These are phyloP conservation scores for Sardinella longiceps DNA, from an alignment of 2,797 vertebrate species.

Conservation along the genomic window DNA sequence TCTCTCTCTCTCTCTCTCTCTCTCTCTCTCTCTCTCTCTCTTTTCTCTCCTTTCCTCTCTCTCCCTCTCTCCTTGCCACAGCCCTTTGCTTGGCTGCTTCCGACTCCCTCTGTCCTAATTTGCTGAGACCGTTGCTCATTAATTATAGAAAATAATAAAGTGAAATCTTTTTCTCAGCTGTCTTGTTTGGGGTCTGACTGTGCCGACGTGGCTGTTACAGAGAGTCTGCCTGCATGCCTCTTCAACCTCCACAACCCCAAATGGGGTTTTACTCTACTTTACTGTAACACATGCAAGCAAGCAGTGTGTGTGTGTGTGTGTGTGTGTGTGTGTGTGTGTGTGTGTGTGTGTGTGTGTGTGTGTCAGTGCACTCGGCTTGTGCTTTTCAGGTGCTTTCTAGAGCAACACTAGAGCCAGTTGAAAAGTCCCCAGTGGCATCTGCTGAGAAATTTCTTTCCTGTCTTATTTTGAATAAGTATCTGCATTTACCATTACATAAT, in stretches of 20 bases:
- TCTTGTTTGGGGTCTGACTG: constrained; percentile 71
- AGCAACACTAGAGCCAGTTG: neutral
- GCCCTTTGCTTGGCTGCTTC: constrained; percentile 63
- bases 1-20: neutral
- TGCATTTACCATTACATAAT: too few relatives aligned
- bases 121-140: constrained; percentile 74
- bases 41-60: neutral
- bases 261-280: too few relatives aligned
- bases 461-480: too few relatives aligned
- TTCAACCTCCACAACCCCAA: constrained; percentile 54
- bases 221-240: constrained; percentile 54
- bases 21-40: neutral
- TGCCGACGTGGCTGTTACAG: constrained; percentile 63
- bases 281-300: neutral
- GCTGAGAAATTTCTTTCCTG: too few relatives aligned
- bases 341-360: too few relatives aligned
- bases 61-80: constrained; percentile 47
- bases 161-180: constrained; percentile 75
- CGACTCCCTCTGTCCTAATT: constrained; percentile 71
- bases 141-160: constrained; percentile 83
- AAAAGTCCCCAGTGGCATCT: too few relatives aligned
- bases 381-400: neutral
- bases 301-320: too few relatives aligned
- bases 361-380: neutral
- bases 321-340: too few relatives aligned